Percentiles rank a stretch among this genome's conserved stretches.
Conservation (phyloP, 2,113 vertebrate species). For the Tragelaphus strepsiceros region DNA sequence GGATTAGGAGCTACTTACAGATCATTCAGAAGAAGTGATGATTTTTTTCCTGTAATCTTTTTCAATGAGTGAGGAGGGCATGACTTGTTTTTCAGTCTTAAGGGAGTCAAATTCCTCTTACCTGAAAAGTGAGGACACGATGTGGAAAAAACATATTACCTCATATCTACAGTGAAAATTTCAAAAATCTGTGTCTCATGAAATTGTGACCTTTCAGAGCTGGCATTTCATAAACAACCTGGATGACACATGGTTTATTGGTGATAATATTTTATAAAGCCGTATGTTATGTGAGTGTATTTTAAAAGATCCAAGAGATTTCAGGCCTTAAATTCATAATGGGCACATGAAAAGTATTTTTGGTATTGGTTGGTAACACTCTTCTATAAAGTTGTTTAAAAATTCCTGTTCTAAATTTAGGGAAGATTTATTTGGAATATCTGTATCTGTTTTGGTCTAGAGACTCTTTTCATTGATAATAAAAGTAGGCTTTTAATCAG, state of each 20-base stretch:
- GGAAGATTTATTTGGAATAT: background rate
- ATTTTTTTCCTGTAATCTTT: slow-evolving; percentile 3
- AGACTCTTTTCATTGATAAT: background rate
- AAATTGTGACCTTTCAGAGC: background rate
- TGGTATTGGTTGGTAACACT: background rate
- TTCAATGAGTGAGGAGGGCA: background rate
- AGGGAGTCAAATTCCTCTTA: background rate
- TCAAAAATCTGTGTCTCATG: background rate
- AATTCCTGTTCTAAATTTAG: slow-evolving; percentile 21
- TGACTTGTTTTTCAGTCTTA: slow-evolving; percentile 21
- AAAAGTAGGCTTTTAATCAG: background rate
- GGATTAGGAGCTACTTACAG: slow-evolving; percentile 15
- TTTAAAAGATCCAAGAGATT: background rate
- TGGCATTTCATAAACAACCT: slow-evolving; percentile 8
- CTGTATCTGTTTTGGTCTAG: background rate
- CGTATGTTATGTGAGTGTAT: background rate
- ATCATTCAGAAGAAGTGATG: slow-evolving; percentile 49
- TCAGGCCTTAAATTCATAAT: background rate
- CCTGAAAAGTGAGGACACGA: background rate
- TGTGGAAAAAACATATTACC: background rate
- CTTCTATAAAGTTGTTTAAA: background rate
- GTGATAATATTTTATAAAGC: background rate
- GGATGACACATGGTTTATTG: background rate
- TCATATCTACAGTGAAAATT: slow-evolving; percentile 9
- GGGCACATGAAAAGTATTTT: background rate